Conservation (phyloP, 1,140 invertebrate species). For the Gonatopus flavifemur region DNA sequence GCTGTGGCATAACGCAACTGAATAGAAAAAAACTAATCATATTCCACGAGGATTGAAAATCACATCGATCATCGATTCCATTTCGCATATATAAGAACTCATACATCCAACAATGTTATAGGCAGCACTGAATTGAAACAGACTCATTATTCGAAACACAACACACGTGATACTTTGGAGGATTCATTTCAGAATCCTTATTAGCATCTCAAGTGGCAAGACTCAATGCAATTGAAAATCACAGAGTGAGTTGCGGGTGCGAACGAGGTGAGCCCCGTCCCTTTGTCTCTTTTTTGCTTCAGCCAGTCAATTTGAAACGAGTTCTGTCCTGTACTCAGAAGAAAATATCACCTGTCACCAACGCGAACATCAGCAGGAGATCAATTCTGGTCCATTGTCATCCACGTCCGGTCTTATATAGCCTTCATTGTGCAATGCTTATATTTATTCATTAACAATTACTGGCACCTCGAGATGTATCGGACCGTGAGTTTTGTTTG, state of each 20-base stretch:
- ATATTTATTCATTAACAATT: conserved; percentile 50
- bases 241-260: conserved; percentile 10
- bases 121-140: no score
- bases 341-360: conserved; percentile 37
- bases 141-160: no score
- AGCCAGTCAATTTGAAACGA: conserved; percentile 30
- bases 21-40: no score
- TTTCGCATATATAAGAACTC: no score
- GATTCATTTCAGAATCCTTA: no score
- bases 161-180: no score
- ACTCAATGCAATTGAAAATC: conserved; percentile 8
- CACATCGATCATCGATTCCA: no score
- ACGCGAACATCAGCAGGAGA: conserved; percentile 19
- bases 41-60: no score
- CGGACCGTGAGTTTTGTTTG: conserved; percentile 10
- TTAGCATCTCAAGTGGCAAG: conserved; percentile 17
- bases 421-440: conserved; percentile 33
- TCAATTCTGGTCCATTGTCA: conserved; percentile 28
- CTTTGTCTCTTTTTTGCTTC: no score
- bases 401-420: conserved; percentile 36
- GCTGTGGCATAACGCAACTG: no score
- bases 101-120: no score
- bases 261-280: conserved; percentile 28
- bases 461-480: conserved; percentile 24
- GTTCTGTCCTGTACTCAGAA: conserved; percentile 14